These are phyloP conservation scores for Meteorus sp. DNA, from an alignment of 1,140 invertebrate genomes.

Conservation along the genomic window DNA sequence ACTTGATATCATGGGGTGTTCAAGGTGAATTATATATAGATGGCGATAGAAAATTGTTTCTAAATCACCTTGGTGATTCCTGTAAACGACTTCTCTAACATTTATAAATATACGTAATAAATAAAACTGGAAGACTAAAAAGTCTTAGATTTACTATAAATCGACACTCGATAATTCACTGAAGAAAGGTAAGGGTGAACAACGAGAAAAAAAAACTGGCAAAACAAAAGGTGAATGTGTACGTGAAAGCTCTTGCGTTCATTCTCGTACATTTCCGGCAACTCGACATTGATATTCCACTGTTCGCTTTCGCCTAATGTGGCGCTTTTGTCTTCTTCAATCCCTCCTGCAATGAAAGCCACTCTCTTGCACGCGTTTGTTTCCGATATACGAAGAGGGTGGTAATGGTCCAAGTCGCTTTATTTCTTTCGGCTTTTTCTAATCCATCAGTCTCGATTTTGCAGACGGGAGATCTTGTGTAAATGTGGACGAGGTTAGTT, in stretches of 20 bases:
- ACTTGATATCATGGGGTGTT: too few species aligned
- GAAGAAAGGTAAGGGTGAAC: too few species aligned
- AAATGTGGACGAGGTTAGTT: neutral
- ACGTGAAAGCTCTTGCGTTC: neutral
- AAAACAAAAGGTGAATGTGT: neutral
- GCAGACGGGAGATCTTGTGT: neutral
- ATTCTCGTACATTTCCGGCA: conserved; percentile 7
- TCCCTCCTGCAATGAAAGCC: too few species aligned
- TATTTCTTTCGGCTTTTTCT: neutral
- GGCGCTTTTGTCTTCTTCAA: conserved; percentile 41
- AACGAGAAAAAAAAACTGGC: neutral
- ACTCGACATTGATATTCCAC: conserved; percentile 44
- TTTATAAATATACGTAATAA: too few species aligned
- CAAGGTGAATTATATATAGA: too few species aligned
- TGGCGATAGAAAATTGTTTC: too few species aligned
- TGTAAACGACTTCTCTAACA: too few species aligned
- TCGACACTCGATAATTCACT: too few species aligned
- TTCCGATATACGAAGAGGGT: conserved; percentile 27
- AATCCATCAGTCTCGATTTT: conserved; percentile 17
- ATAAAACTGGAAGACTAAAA: too few species aligned
- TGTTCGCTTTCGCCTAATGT: conserved; percentile 39
- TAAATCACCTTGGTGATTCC: too few species aligned
- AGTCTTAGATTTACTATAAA: too few species aligned
- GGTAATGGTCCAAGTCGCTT: conserved; percentile 30
- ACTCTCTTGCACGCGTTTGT: neutral